Base-by-base conservation (phyloP, 2,113 vertebrate genomes). In the Physeter macrocephalus region DNA sequence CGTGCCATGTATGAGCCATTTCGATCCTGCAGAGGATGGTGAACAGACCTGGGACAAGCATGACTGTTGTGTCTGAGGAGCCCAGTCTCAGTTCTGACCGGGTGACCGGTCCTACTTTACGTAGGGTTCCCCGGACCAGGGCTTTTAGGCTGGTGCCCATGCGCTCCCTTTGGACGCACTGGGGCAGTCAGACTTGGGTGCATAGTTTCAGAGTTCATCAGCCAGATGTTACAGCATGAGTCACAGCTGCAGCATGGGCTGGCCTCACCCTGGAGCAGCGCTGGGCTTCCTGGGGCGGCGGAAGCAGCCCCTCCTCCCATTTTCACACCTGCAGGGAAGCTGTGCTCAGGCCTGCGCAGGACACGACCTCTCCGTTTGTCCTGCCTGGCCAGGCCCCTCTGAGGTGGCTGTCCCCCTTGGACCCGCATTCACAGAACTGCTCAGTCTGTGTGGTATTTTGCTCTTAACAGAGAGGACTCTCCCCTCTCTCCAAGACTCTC, bases 171-270 rank as follows among this genome's bases (percentile, higher is more conserved):
- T 77, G 59, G 29, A 29, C 23, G 23, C 23, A 8, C 0, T 8
- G 66, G 64, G 31, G 9, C 23, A 29, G 31, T 75, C 61, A 75
- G 49, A 62, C 3, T n/a, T 43, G 1, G 10, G 39, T 10, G 31
- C 64, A 23, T n/a, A n/a, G n/a, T n/a, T n/a, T n/a, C n/a, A n/a
- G 62, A 34, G 39, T 54, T 61, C 36, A 36, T 34, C 4, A 23
- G 10, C 25, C 13, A 21, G 21, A 13, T 10, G 25, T 29, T 25
- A 39, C 0, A 29, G 39, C 3, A 10, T 0, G 13, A 69, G 7
- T 41, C 13, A 29, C 54, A 66, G n/a, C 5, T 34, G 59, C 69
- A 84, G 9, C 31, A 31, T 25, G n/a, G n/a, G 6, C 52, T 46
- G 49, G 39, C 64, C 78, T 87, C 61, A 1, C 20, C n/a, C 69